These are phyloP conservation scores for Busseola fusca DNA, from an alignment of 2,888 invertebrate species.

Conservation along the genomic window DNA sequence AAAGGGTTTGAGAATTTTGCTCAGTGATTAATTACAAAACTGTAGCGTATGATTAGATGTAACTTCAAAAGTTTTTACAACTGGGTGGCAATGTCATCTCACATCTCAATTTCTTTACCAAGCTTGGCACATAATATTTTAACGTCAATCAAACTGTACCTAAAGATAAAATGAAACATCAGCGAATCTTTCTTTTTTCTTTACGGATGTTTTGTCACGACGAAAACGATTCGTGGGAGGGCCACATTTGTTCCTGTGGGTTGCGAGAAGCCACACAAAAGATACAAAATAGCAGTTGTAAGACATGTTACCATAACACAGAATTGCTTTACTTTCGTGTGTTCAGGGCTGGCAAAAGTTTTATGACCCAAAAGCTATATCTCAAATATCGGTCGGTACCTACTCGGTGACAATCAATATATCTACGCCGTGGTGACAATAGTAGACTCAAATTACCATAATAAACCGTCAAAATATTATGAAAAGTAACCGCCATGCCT, in stretches of 20 bases:
- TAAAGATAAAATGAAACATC: constrained; percentile 53
- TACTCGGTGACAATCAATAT: constrained; percentile 6
- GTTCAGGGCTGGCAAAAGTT: constrained; percentile 32
- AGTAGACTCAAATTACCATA: background rate
- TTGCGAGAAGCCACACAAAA: constrained; percentile 54
- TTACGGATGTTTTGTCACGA: constrained; percentile 54
- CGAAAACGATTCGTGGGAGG: constrained; percentile 55
- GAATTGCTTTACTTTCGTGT: constrained; percentile 24
- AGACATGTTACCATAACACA: constrained; percentile 49
- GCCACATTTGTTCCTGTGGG: constrained; percentile 54
- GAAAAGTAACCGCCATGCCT: background rate
- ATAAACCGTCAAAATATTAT: background rate
- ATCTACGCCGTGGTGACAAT: background rate
- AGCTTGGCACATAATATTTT: constrained; percentile 53
- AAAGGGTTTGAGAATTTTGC: background rate
- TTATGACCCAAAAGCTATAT: background rate
- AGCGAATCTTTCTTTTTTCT: constrained; percentile 42
- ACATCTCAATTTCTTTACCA: constrained; percentile 38
- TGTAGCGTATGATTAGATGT: constrained; percentile 6
- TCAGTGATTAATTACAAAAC: constrained; percentile 26
- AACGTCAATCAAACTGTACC: constrained; percentile 56
- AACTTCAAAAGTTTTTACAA: constrained; percentile 22
- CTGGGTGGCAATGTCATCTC: constrained; percentile 32
- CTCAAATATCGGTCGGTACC: constrained; percentile 9
- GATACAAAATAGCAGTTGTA: constrained; percentile 55